Evolutionary conservation across 2,113 vertebrate species (phyloP).

Genomic region (Puntigrus tetrazona): DNA sequence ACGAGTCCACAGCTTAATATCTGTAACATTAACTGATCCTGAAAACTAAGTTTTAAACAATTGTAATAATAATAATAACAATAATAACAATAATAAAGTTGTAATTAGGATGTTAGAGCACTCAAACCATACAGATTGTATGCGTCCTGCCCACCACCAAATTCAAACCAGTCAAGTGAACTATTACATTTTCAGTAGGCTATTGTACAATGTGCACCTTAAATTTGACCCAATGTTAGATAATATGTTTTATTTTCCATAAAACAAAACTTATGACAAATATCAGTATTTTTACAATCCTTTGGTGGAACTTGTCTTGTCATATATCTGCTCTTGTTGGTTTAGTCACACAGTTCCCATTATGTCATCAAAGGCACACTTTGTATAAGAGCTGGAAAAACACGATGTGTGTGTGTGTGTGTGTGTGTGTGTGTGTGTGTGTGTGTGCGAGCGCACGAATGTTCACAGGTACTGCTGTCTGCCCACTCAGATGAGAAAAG

Average conservation of each 20-base stretch:
- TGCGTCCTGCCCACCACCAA: background rate
- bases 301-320: constrained; percentile 19
- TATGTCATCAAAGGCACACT: constrained; percentile 47
- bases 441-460: background rate
- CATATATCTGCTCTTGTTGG: constrained; percentile 17
- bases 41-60: too few species aligned
- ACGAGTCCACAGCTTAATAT: background rate
- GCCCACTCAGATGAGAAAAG: constrained; percentile 12
- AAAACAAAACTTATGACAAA: background rate
- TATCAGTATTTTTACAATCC: background rate
- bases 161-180: background rate
- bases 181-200: background rate
- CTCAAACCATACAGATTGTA: background rate
- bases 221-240: background rate
- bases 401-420: constrained; percentile 4
- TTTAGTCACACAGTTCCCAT: constrained; percentile 44
- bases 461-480: constrained; percentile 8
- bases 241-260: background rate
- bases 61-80: too few species aligned
- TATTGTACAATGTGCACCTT: background rate
- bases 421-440: constrained; percentile 20
- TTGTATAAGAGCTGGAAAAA: constrained; percentile 32
- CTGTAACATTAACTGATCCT: background rate
- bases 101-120: background rate
- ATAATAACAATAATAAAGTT: too few species aligned